A percentile compares a stretch with the other conserved stretches of the same genome.
These are phyloP conservation scores for Selene dorsalis DNA, from an alignment of 2,797 vertebrate genomes.

Conservation along the genomic window DNA sequence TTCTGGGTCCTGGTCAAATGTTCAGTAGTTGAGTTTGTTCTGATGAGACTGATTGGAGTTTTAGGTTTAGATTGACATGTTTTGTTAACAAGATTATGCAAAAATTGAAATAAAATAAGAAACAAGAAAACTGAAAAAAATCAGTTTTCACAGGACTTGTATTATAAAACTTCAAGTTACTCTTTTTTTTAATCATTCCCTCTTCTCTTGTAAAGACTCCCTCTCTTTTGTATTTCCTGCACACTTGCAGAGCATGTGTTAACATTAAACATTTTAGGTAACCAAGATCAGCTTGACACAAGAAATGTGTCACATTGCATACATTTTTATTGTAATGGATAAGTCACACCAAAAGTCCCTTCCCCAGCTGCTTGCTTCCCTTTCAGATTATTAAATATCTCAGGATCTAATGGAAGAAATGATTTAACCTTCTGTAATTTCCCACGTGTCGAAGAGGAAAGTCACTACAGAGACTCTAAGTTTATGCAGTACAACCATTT, in stretches of 20 bases:
- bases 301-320: not conserved
- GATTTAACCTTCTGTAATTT: not conserved
- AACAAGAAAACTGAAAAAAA: no score
- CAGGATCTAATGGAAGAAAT: not conserved
- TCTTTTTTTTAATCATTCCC: not conserved
- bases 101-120: not conserved
- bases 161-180: not conserved
- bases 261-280: not conserved
- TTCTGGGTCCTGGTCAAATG: constrained; percentile 45
- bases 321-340: not conserved
- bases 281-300: not conserved
- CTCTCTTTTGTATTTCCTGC: not conserved
- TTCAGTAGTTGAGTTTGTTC: constrained; percentile 27
- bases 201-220: not conserved
- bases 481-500: not conserved
- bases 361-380: not conserved
- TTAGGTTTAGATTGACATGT: no score
- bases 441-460: not conserved
- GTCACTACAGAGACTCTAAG: not conserved
- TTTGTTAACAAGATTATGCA: not conserved
- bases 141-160: not conserved
- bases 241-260: not conserved
- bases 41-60: not conserved
- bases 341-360: not conserved
- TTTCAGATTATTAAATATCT: not conserved